Evolutionary conservation across 2,888 invertebrate genomes (phyloP).

Genomic region (Hermodice carunculata): DNA sequence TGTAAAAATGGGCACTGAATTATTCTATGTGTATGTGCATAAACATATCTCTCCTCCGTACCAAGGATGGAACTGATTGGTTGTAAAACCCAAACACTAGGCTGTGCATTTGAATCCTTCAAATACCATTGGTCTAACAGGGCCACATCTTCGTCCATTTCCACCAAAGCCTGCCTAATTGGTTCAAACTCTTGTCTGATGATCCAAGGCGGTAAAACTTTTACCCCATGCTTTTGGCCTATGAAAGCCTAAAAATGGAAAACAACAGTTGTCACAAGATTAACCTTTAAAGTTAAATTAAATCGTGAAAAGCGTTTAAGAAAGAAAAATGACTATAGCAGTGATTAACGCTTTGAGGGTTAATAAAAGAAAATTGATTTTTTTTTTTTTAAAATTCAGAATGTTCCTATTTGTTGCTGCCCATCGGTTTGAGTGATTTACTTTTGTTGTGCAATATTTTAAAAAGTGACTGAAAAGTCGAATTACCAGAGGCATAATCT

Average conservation of each 20-base stretch:
- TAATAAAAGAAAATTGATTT: no score
- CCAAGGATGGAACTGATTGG: constrained; percentile 36
- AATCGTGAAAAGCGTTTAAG: not conserved
- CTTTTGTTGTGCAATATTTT: no score
- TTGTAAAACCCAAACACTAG: constrained; percentile 52
- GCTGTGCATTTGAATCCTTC: constrained; percentile 53
- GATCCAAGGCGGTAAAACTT: constrained; percentile 49
- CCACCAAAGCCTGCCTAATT: constrained; percentile 30
- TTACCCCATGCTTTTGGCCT: constrained; percentile 60
- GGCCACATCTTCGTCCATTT: constrained; percentile 30
- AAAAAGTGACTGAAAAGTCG: no score
- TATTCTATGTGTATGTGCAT: not conserved
- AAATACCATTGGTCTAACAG: constrained; percentile 55
- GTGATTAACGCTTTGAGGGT: no score
- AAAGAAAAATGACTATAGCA: no score
- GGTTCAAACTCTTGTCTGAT: constrained; percentile 45
- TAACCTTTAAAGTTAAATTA: not conserved
- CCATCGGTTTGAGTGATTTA: no score
- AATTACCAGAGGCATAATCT: no score
- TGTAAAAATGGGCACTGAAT: no score
- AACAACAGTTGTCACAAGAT: not conserved
- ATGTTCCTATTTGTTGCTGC: no score
- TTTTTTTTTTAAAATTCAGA: not conserved
- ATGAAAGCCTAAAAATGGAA: constrained; percentile 49
- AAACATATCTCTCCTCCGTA: not conserved